phyloP scores from a whole-genome alignment of 2,888 invertebrate genomes.

The Thymelicus sylvestris region DNA sequence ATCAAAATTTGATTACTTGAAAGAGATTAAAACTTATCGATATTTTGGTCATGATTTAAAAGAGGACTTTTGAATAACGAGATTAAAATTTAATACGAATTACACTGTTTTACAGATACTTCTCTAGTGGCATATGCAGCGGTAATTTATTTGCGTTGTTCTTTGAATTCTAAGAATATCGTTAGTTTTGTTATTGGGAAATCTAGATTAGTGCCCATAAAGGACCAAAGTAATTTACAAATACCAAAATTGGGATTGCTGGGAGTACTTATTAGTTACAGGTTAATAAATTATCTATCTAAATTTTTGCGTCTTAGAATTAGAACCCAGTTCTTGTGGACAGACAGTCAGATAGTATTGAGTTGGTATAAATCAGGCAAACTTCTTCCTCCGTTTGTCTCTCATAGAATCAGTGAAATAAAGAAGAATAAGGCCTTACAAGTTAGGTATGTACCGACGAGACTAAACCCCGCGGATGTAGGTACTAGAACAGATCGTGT shows the following conservation, averaged over 20 bases:
- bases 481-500: slow-evolving; percentile 18
- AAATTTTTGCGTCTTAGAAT: slow-evolving; percentile 22
- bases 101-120: slow-evolving; percentile 1
- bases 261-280: slow-evolving; percentile 29
- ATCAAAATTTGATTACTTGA: slow-evolving; percentile 5
- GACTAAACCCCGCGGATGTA: slow-evolving; percentile 31
- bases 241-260: slow-evolving; percentile 34
- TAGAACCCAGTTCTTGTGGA: slow-evolving; percentile 25
- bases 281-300: slow-evolving; percentile 26
- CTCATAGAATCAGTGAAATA: slow-evolving; percentile 28
- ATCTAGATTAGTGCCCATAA: slow-evolving; percentile 38
- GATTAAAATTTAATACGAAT: neutral
- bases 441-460: slow-evolving; percentile 27
- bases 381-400: slow-evolving; percentile 23
- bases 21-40: neutral
- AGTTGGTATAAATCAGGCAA: slow-evolving; percentile 30
- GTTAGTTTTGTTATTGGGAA: slow-evolving; percentile 42
- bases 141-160: slow-evolving; percentile 33
- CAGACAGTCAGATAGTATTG: slow-evolving; percentile 32
- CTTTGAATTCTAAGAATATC: slow-evolving; percentile 26
- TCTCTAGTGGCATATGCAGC: too few relatives aligned
- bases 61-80: neutral
- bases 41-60: neutral
- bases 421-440: slow-evolving; percentile 19
- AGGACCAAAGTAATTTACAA: slow-evolving; percentile 32